These are phyloP conservation scores for Heliconius erato DNA, from an alignment of 2,888 invertebrate species.

Conservation along the genomic window DNA sequence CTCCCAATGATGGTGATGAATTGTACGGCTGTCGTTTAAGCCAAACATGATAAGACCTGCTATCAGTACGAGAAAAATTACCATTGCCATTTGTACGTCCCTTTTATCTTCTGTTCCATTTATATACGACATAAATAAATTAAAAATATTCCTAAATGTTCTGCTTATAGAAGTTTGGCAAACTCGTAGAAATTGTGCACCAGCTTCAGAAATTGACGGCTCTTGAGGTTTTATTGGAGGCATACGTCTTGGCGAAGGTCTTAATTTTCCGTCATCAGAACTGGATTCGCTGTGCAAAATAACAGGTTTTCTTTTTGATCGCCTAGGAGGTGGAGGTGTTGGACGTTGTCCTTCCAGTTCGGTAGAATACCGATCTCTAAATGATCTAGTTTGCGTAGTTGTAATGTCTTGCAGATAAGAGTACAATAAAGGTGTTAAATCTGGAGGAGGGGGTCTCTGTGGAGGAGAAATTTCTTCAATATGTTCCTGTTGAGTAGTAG, in stretches of 20 bases:
- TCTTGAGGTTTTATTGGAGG: slow-evolving; percentile 82
- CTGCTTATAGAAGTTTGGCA: slow-evolving; percentile 88
- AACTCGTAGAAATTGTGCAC: slow-evolving; percentile 89
- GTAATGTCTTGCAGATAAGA: slow-evolving; percentile 85
- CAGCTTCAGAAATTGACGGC: slow-evolving; percentile 89
- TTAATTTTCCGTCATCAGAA: slow-evolving; percentile 82
- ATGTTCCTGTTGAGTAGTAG: slow-evolving; percentile 57
- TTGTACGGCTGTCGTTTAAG: slow-evolving; percentile 89
- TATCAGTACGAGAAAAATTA: slow-evolving; percentile 91
- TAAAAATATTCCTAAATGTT: slow-evolving; percentile 89
- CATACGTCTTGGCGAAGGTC: slow-evolving; percentile 74
- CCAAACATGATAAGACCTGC: slow-evolving; percentile 92
- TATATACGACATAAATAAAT: slow-evolving; percentile 87
- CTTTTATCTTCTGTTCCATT: slow-evolving; percentile 89
- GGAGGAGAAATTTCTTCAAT: slow-evolving; percentile 70
- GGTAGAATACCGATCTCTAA: slow-evolving; percentile 69
- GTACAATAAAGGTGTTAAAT: slow-evolving; percentile 79
- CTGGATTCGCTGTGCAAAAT: slow-evolving; percentile 80
- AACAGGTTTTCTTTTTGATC: slow-evolving; percentile 78
- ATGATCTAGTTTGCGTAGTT: slow-evolving; percentile 73
- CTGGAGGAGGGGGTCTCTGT: slow-evolving; percentile 81
- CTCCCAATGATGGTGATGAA: slow-evolving; percentile 95
- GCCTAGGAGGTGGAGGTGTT: slow-evolving; percentile 78
- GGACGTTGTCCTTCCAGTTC: slow-evolving; percentile 74
- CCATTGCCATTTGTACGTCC: slow-evolving; percentile 91